A percentile compares a stretch with the other conserved stretches of the same genome.
phyloP scores from a whole-genome alignment of 2,888 invertebrate species.

The Oxycera nigricornis region DNA sequence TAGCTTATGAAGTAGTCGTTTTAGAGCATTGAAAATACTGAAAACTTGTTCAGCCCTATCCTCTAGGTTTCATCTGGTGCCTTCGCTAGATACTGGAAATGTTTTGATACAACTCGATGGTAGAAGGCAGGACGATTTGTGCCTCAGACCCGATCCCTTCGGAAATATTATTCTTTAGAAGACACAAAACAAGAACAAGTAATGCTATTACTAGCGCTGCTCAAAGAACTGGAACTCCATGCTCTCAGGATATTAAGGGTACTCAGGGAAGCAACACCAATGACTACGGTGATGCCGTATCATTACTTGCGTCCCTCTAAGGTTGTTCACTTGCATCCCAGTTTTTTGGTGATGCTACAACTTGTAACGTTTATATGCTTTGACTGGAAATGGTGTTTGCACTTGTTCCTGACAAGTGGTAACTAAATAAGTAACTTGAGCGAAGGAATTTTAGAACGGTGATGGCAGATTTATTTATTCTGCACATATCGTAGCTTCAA shows the following conservation, averaged over 20 bases:
- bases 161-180: not conserved
- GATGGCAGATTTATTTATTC: too few relatives aligned
- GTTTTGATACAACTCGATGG: not conserved
- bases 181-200: not conserved
- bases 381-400: conserved; percentile 7
- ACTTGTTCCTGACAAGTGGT: not conserved
- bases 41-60: conserved; percentile 14
- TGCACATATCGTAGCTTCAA: too few relatives aligned
- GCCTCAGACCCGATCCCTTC: not conserved
- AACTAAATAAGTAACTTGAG: conserved; percentile 20
- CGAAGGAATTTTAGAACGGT: not conserved
- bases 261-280: not conserved
- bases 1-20: conserved; percentile 8
- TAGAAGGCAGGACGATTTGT: not conserved
- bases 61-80: not conserved
- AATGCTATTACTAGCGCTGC: not conserved
- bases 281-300: not conserved
- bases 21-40: not conserved
- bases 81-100: not conserved
- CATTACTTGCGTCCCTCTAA: not conserved
- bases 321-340: not conserved
- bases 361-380: not conserved
- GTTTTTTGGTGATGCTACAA: not conserved
- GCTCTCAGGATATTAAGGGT: not conserved
- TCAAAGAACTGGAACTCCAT: not conserved